Base-by-base conservation (phyloP, 2,113 vertebrate species). In the Ammodytes marinus region DNA sequence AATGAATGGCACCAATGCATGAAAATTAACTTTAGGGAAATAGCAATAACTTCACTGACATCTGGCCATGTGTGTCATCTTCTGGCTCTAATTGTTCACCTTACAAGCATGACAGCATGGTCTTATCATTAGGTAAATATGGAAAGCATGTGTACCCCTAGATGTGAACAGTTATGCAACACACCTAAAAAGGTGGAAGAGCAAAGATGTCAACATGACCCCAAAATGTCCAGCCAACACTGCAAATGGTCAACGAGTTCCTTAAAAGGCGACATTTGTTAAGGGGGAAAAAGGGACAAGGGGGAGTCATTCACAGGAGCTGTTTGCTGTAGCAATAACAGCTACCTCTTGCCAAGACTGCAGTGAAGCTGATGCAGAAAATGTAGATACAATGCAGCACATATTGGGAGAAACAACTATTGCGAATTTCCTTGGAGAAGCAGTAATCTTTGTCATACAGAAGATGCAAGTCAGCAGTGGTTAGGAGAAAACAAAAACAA, bases 271-370 rank as follows among this genome's bases (percentile, higher is more conserved):
- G 4, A 77, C 43, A 60, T 17, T 55, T 61, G 2, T 73, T 19
- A 9, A 15, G 42, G 43, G 66, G 69, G n/a, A 54, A 66, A 17
- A 19, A 10, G 14, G 14, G 19, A 27, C 27, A 27, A n/a, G 39
- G 49, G 12, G 55, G 69, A 10, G 69, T 66, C 17, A 13, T 70
- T 54, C 37, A 68, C 42, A 58, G 19, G 27, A 71, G 68, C 10
- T 1, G 40, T 86, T 81, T 69, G 43, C 75, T 60, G 65, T 74
- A 85, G 77, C 66, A 82, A 42, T 66, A 61, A 79, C 9, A 47
- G 37, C 49, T 78, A 5, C 4, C 49, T 79, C 57, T 64, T 90
- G 91, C 91, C 91, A 93, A 91, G 84, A 88, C 91, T 93, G 91
- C 92, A 91, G 91, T 61, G 88, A 72, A 85, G 82, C 55, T 63